Base-by-base conservation (phyloP, 2,888 invertebrate genomes). In the Cosmia trapezina region DNA sequence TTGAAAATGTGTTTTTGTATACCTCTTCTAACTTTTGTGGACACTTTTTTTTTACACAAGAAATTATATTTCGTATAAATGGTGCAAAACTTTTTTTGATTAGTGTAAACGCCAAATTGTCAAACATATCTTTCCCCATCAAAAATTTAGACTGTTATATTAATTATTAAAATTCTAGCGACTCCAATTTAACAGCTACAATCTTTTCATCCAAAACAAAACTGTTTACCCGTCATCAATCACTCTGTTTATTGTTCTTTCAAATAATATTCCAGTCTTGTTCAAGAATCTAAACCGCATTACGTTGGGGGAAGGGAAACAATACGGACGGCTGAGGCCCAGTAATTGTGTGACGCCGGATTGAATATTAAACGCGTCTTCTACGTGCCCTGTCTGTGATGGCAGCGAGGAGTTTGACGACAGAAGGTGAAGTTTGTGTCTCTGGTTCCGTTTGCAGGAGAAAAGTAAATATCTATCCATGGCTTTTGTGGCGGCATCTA, bases 331-430 rank as follows among this genome's bases (percentile, higher is more conserved):
- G 54, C 61, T 73, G 76, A 65, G 75, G 72, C 64, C 76, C 73
- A 84, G 83, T 84, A 86, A 85, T 85, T 85, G 86, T 80, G 78
- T 77, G 74, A 80, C 86, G 83, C 76, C 54, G 80, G 83, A 85
- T 86, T 85, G 85, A 85, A 85, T 85, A 84, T 85, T 82, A 86
- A 85, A 59, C 75, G 70, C 14, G 71, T 70, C 56, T 65, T 57
- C 49, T 82, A 84, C 85, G 85, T 86, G 85, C 59, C 53, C 19
- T 43, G 61, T 64, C 66, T 75, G 53, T 37, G 60, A 17, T 17
- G 47, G 51, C 43, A 61, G 47, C 7, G 11, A 12, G 12, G 37
- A 73, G 62, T 49, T 57, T 37, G 9, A 8, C 12, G 11, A 1
- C 73, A 86, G 82, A 69, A 78, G 75, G 66, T 62, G 22, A 61